These are phyloP conservation scores for Rattus norvegicus DNA, from an alignment of 2,113 vertebrate genomes.

Conservation along the genomic window GRCr8 NC_086039.1:97437001-97437500, in stretches of 20 bases:
- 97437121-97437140: constrained; percentile 50
- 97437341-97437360: neutral
- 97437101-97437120: neutral
- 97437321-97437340: neutral
- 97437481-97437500: too few relatives aligned
- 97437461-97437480: too few relatives aligned
- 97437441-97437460: too few relatives aligned
- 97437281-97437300: neutral
- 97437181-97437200: constrained; percentile 44
- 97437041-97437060: neutral
- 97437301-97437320: neutral
- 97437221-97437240: constrained; percentile 61
- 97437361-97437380: neutral
- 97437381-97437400: too few relatives aligned
- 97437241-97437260: constrained; percentile 28
- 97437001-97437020: neutral
- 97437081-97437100: neutral
- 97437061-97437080: constrained; percentile 37
- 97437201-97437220: constrained; percentile 49
- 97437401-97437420: too few relatives aligned
- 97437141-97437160: constrained; percentile 28
- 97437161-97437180: constrained; percentile 59
- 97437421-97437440: too few relatives aligned
- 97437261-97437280: constrained; percentile 45
- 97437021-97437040: neutral